These are phyloP conservation scores for Discoglossus pictus DNA, from an alignment of 2,797 vertebrate species.

Conservation along the genomic window DNA sequence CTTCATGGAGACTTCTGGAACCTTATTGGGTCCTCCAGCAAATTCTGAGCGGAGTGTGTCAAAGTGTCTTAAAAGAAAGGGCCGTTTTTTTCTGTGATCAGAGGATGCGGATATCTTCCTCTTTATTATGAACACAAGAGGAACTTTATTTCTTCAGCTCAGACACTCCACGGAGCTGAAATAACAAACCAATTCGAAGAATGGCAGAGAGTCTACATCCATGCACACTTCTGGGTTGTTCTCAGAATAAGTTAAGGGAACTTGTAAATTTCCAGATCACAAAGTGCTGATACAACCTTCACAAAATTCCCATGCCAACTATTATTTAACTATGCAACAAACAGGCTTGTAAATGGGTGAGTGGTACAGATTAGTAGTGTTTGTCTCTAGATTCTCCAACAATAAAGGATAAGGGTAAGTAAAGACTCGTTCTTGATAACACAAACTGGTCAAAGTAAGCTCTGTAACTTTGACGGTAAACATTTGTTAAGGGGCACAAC, in stretches of 20 bases:
- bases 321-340: conserved; percentile 10
- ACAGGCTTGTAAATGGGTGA: background rate
- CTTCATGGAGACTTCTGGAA: no score
- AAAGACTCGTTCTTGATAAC: no score
- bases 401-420: background rate
- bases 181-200: conserved; percentile 12
- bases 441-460: no score
- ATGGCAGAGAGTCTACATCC: background rate
- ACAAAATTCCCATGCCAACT: background rate
- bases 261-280: conserved; percentile 26
- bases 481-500: no score
- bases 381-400: conserved; percentile 4
- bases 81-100: background rate
- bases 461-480: no score
- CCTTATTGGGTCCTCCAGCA: no score
- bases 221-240: background rate
- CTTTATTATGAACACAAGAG: conserved; percentile 21
- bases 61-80: no score
- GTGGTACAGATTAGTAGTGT: background rate
- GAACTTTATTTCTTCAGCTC: background rate
- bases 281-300: conserved; percentile 13
- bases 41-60: no score
- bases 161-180: background rate
- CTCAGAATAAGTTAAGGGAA: conserved; percentile 27
- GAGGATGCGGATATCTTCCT: conserved; percentile 1